Evolutionary conservation across 2,888 invertebrate species (phyloP), one percentile per base, ranked within the genome.

Genomic region (Lamellibrachia satsuma): DNA sequence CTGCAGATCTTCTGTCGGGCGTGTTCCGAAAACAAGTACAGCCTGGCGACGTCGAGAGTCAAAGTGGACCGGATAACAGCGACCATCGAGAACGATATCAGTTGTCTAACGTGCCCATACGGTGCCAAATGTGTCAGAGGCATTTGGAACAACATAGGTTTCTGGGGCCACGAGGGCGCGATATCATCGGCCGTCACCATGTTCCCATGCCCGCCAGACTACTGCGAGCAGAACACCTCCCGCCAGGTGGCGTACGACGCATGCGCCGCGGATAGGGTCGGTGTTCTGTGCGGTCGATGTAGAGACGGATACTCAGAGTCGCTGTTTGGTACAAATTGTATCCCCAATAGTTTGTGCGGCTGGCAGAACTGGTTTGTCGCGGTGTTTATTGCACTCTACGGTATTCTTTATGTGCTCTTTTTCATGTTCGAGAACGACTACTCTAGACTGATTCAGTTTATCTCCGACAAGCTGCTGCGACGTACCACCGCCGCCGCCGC

Each of bases 351-450:
- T 7, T 27, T 91, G 27, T 94, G 94, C 52, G 75, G 92, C 11
- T 92, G n/a, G 75, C 22, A n/a, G 22, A 90, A 93, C 52, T 92
- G 91, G 92, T 57, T 52, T 8, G 22, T 60, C 22, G 39, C 57
- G 11, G 39, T 92, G 22, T 9, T 93, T 11, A 90, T 39, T 1
- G 92, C 90, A 57, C 1, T 93, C n/a, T 94, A 94, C 52, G 94
- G 94, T 11, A 22, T 94, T 1, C 52, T 93, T 22, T 93, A 93
- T 92, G 91, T 93, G 2, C 52, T 90, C 27, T 93, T 94, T 92
- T 93, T 94, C 91, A 93, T 94, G 92, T 93, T 93, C 91, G 92
- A 93, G 60, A 52, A 92, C 22, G 93, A 94, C 91, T 93, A 91
- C 7, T 91, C 91, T 0, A 52, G 91, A 52, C 15, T 91, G 57